Base-by-base conservation (phyloP, 2,797 vertebrate species). In the Pogonophryne albipinna region DNA sequence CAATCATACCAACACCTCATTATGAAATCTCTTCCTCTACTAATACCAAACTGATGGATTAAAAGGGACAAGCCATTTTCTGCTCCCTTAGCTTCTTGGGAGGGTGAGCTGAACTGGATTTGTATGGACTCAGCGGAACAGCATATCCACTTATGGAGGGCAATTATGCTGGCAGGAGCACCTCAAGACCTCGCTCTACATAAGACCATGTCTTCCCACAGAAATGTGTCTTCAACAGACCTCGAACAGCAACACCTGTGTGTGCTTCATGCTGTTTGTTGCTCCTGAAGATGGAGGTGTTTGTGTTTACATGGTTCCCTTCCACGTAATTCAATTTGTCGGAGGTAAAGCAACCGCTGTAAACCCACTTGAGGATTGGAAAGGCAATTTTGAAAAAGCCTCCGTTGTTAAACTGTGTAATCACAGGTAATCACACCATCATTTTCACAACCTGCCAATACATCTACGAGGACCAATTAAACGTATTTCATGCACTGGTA, bases 61-160 rank as follows among this genome's bases (percentile, higher is more conserved):
- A 85, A 85, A 90, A 85, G 68, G 74, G 90, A 91, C 93, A 92
- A 76, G 83, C 62, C 82, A 89, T 92, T 91, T 92, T 92, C 85
- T 91, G 89, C 88, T 81, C 72, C 78, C 83, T 79, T 85, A 76
- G 79, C 85, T 91, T 83, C 83, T 66, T 72, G 66, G 80, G 80
- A 85, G 78, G 63, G 67, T 19, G 61, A 83, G 78, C 50, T 83
- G 83, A 91, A 93, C 92, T 87, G 88, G 84, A 93, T 93, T 92
- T 91, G 90, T 90, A 87, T 71, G 85, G 91, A 82, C 78, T 83
- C 83, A 45, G 87, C 14, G 60, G 87, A 91, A 91, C 83, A 90
- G 76, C 82, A 74, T 78, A 76, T 92, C 87, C 87, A 90, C 87
- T 89, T 89, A 89, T 82, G 81, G 73, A 79, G 85, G 89, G 23